phyloP scores from a whole-genome alignment of 2,797 vertebrate species.

The Rhincodon typus region DNA sequence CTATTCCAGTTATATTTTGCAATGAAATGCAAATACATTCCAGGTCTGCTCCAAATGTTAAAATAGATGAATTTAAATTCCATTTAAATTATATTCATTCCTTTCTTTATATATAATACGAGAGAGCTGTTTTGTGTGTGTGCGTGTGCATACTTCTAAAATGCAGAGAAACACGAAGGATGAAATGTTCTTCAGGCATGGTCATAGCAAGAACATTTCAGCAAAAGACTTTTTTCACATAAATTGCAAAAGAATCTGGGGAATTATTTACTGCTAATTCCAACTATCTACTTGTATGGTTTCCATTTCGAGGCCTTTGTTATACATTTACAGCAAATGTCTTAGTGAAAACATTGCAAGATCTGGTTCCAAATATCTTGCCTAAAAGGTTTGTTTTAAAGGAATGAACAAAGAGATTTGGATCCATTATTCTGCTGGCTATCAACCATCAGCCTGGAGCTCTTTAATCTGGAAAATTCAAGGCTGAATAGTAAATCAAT shows the following conservation, averaged over 20 bases:
- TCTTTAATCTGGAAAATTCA: not conserved
- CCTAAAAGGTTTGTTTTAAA: not conserved
- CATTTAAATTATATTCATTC: slow-evolving; percentile 18
- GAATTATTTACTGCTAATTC: slow-evolving; percentile 17
- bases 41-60: not conserved
- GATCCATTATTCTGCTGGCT: not conserved
- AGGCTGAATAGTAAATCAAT: not conserved
- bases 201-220: not conserved
- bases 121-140: not conserved
- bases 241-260: not conserved
- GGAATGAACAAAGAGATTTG: not conserved
- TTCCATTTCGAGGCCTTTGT: not conserved
- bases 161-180: not conserved
- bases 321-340: not conserved
- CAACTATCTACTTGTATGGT: no score
- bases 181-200: not conserved
- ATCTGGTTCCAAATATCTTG: not conserved
- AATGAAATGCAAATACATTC: slow-evolving; percentile 31
- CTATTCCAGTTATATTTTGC: slow-evolving; percentile 7
- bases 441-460: not conserved
- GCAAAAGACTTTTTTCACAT: not conserved
- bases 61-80: slow-evolving; percentile 27
- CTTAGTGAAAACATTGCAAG: not conserved
- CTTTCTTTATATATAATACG: not conserved
- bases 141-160: not conserved